These are phyloP conservation scores for Astyanax mexicanus DNA, from an alignment of 2,797 vertebrate genomes.

Conservation along the genomic window DNA sequence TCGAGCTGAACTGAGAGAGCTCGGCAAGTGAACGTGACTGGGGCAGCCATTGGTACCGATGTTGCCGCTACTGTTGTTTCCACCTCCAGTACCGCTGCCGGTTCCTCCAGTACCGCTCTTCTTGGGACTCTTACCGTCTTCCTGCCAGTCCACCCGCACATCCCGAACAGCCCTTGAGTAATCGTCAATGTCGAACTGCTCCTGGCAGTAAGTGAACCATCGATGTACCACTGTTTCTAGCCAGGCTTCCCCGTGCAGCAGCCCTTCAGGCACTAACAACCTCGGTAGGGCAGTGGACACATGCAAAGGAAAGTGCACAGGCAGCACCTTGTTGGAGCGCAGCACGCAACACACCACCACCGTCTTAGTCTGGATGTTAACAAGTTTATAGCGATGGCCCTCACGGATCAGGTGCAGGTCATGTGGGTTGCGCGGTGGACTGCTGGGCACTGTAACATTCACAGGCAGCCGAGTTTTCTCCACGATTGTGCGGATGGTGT, in stretches of 20 bases:
- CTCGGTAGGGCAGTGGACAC: constrained; percentile 82
- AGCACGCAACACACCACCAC: constrained; percentile 94
- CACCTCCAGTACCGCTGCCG: constrained; percentile 66
- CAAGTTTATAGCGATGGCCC: constrained; percentile 96
- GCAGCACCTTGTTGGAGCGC: constrained; percentile 90
- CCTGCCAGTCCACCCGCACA: constrained; percentile 91
- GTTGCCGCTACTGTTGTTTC: constrained; percentile 68
- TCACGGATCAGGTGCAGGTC: constrained; percentile 96
- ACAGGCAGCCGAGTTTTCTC: constrained; percentile 96
- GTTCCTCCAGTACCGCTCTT: constrained; percentile 75
- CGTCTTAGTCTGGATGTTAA: constrained; percentile 98
- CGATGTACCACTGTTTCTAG: constrained; percentile 91
- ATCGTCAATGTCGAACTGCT: constrained; percentile 96
- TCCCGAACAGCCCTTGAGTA: constrained; percentile 95
- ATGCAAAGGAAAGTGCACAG: constrained; percentile 93
- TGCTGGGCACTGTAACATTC: constrained; percentile 91
- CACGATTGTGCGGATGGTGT: constrained; percentile 96
- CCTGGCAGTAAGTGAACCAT: constrained; percentile 93
- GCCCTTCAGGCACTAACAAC: constrained; percentile 89
- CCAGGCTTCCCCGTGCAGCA: constrained; percentile 91
- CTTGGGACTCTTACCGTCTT: constrained; percentile 94
- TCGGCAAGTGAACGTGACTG: constrained; percentile 87
- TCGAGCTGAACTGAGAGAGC: constrained; percentile 90
- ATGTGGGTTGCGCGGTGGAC: constrained; percentile 93
- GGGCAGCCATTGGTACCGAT: constrained; percentile 83